Evolutionary conservation across 1,140 invertebrate species (phyloP).

Genomic region (Chionoecetes opilio): DNA sequence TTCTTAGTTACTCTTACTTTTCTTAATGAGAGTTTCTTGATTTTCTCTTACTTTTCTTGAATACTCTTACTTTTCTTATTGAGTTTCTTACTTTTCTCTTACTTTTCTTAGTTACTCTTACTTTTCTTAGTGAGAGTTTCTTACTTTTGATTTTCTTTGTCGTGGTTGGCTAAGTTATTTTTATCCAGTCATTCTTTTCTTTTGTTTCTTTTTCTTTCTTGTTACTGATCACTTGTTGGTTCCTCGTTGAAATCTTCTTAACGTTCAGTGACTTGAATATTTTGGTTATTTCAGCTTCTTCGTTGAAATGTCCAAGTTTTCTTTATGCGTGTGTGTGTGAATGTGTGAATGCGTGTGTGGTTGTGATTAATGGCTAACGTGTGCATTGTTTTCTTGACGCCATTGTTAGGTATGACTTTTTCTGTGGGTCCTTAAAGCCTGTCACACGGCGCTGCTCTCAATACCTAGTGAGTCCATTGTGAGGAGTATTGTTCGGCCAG

Average conservation of each 20-base stretch:
- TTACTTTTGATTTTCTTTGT: not conserved
- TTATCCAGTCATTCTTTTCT: not conserved
- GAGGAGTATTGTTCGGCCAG: not conserved
- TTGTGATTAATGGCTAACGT: not conserved
- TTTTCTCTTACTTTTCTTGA: too few species aligned
- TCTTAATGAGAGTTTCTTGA: too few species aligned
- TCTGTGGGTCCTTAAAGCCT: too few species aligned
- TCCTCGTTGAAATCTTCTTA: not conserved
- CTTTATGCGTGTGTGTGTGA: too few species aligned
- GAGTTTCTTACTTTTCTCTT: too few species aligned
- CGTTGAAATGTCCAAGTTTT: not conserved
- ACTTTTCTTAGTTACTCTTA: too few species aligned
- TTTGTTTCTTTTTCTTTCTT: not conserved
- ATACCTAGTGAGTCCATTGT: not conserved
- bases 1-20: too few species aligned
- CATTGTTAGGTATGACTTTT: too few species aligned
- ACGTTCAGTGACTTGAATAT: not conserved
- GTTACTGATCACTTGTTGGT: not conserved
- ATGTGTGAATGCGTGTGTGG: too few species aligned
- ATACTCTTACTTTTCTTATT: too few species aligned
- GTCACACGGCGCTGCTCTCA: not conserved
- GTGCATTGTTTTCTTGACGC: too few species aligned
- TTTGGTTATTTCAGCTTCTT: not conserved
- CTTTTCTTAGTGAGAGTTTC: not conserved
- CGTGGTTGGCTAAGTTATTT: not conserved